Evolutionary conservation across 2,113 vertebrate species (phyloP).

Genomic region (Pachycephala philippinensis): DNA sequence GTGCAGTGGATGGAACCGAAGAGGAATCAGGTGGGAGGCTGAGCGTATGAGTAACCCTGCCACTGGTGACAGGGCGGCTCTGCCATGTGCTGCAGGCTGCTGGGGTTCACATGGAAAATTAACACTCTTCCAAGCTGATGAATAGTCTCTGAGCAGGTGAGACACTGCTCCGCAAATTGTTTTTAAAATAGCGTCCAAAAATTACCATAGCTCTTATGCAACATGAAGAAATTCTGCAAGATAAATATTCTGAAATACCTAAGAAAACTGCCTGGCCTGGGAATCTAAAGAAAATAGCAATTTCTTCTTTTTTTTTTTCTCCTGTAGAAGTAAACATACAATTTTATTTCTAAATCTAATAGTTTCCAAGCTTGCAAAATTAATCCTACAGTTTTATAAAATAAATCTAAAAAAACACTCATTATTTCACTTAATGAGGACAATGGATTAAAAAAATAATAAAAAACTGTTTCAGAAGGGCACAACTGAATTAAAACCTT

Average conservation of each 20-base stretch:
- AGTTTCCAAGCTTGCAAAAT: not conserved
- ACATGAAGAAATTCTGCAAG: not conserved
- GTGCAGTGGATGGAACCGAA: not conserved
- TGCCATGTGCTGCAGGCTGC: not conserved
- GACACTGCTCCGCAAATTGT: not conserved
- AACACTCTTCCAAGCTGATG: not conserved
- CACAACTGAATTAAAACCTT: not conserved
- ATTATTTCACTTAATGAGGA: not conserved
- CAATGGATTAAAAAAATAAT: not conserved
- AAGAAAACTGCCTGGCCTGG: not conserved
- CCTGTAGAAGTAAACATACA: not conserved
- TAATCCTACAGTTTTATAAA: not conserved
- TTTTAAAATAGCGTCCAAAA: not conserved
- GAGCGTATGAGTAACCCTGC: not conserved
- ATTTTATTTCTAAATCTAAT: not conserved
- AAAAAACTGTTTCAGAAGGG: not conserved
- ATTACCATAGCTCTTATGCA: not conserved
- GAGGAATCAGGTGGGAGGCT: not conserved
- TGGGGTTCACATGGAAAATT: not conserved
- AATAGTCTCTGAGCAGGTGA: not conserved
- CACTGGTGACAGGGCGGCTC: not conserved
- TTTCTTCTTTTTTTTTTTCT: not conserved
- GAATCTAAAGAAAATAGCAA: not conserved
- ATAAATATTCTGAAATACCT: not conserved
- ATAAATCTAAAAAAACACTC: not conserved